phyloP scores from a whole-genome alignment of 2,113 vertebrate genomes.

The Tychaedon coryphoeus region DNA sequence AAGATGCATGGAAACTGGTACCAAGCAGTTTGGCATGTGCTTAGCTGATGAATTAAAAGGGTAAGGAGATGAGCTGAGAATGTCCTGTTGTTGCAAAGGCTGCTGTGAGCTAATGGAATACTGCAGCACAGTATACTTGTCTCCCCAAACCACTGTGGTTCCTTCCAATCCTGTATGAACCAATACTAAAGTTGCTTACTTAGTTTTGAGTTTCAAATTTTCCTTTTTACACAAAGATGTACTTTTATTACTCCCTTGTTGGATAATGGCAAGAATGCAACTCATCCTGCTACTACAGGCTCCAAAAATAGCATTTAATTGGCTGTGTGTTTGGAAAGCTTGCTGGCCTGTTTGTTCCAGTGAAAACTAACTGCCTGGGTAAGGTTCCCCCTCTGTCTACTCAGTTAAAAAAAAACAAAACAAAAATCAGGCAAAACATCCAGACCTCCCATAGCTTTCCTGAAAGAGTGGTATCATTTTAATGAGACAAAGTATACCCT shows the following conservation, averaged over 20 bases:
- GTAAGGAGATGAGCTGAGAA: slow-evolving; percentile 63
- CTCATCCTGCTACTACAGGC: neutral
- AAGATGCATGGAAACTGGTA: slow-evolving; percentile 92
- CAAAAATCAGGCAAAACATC: neutral
- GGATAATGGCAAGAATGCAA: neutral
- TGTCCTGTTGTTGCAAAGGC: neutral
- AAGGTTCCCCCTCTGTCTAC: neutral
- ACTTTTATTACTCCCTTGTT: neutral
- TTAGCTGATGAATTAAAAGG: slow-evolving; percentile 88
- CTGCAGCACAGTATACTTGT: neutral
- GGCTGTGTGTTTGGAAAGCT: neutral
- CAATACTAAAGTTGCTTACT: neutral
- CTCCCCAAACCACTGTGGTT: neutral
- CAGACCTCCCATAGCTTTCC: neutral
- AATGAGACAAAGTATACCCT: slow-evolving; percentile 1
- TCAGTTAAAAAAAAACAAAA: neutral
- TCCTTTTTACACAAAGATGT: neutral
- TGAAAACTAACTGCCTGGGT: neutral
- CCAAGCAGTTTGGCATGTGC: slow-evolving; percentile 93
- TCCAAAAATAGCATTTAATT: slow-evolving; percentile 27
- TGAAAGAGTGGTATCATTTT: neutral
- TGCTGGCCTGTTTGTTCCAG: slow-evolving; percentile 14
- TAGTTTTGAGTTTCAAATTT: neutral
- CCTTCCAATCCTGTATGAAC: neutral
- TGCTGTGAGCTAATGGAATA: neutral